These are phyloP conservation scores for Nasonovia ribisnigri DNA, from an alignment of 2,888 invertebrate species.

Conservation along the genomic window DNA sequence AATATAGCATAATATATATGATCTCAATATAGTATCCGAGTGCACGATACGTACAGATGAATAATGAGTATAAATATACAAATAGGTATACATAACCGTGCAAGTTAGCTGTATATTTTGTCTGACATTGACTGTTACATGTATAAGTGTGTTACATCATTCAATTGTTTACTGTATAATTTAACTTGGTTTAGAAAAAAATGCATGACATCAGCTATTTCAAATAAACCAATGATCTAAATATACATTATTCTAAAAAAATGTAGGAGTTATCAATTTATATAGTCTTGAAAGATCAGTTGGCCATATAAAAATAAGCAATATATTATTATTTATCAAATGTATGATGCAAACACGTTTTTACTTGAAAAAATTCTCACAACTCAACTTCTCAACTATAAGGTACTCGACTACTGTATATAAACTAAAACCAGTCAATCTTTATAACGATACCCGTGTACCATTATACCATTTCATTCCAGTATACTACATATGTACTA, in stretches of 20 bases:
- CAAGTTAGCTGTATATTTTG: not conserved
- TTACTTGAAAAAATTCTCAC: not conserved
- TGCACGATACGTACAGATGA: not conserved
- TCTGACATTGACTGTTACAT: not conserved
- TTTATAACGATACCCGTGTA: not conserved
- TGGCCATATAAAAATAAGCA: not conserved
- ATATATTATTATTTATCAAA: not conserved
- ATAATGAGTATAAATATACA: not conserved
- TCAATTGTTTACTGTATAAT: not conserved
- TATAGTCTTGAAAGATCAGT: not conserved
- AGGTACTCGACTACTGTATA: not conserved
- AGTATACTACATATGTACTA: not conserved
- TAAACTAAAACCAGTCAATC: constrained; percentile 16
- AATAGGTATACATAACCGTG: not conserved
- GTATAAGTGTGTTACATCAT: not conserved
- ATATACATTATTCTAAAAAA: not conserved
- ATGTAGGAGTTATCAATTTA: not conserved
- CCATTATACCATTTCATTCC: not conserved
- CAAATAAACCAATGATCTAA: not conserved
- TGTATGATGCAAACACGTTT: constrained; percentile 25
- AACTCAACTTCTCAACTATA: not conserved
- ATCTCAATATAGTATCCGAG: not conserved
- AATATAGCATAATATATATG: not conserved
- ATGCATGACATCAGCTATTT: not conserved
- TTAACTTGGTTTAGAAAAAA: not conserved